Conservation (phyloP, 2,888 invertebrate species). For the Oegoconia quadripuncta region DNA sequence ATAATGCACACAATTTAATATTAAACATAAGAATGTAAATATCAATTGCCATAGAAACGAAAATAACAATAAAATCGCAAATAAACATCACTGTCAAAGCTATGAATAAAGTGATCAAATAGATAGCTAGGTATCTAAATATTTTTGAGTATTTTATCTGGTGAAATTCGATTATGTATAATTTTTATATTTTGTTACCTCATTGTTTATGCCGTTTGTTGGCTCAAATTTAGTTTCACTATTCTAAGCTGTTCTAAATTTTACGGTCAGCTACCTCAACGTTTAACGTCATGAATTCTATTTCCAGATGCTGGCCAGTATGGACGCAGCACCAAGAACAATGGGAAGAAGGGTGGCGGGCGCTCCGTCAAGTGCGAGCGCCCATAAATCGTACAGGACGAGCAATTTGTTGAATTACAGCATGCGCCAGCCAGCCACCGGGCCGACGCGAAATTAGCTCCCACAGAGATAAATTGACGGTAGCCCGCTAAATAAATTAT, state of each 20-base stretch:
- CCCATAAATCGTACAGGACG: constrained; percentile 73
- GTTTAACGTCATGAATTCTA: constrained; percentile 29
- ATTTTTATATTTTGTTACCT: too few relatives aligned
- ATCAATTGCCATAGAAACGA: too few relatives aligned
- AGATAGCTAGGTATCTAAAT: too few relatives aligned
- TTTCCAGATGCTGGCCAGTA: constrained; percentile 48
- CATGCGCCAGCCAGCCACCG: constrained; percentile 77
- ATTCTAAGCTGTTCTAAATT: too few relatives aligned
- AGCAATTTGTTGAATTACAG: constrained; percentile 80
- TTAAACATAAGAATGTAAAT: too few relatives aligned
- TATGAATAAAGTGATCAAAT: too few relatives aligned
- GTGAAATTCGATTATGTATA: too few relatives aligned
- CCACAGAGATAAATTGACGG: constrained; percentile 78
- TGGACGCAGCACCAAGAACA: constrained; percentile 43
- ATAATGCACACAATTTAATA: constrained; percentile 17
- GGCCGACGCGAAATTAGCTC: constrained; percentile 78
- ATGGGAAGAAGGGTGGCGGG: constrained; percentile 61
- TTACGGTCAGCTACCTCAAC: constrained; percentile 15
- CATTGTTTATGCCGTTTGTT: too few relatives aligned
- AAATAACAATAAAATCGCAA: too few relatives aligned
- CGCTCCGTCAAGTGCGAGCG: constrained; percentile 74
- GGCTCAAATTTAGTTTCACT: too few relatives aligned
- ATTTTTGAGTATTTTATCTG: too few relatives aligned
- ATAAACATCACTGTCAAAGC: too few relatives aligned
- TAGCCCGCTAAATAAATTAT: constrained; percentile 78